Evolutionary conservation across 2,888 invertebrate genomes (phyloP).

Genomic region (Scaptodrosophila latifasciaeformis): DNA sequence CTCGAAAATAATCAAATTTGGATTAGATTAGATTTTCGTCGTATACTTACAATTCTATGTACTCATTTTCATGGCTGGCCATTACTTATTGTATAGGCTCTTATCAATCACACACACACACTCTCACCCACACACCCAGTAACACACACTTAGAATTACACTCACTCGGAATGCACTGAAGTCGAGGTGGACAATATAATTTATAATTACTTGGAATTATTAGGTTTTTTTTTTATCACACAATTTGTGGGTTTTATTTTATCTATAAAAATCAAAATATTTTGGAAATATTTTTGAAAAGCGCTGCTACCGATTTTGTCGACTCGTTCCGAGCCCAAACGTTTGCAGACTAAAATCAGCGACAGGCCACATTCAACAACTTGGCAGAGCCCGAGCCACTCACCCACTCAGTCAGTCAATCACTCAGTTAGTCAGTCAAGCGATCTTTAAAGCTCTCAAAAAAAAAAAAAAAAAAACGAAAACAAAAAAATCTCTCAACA

Average conservation of each 20-base stretch:
- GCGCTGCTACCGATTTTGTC: slow-evolving; percentile 27
- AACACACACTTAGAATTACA: background rate
- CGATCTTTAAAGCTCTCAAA: background rate
- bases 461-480: too few species aligned
- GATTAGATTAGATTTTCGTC: background rate
- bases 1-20: background rate
- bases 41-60: slow-evolving; percentile 58
- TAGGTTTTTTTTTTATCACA: slow-evolving; percentile 1
- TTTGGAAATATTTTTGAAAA: background rate
- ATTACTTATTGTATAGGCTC: slow-evolving; percentile 37
- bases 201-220: too few species aligned
- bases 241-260: background rate
- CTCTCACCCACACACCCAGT: background rate
- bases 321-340: slow-evolving; percentile 56
- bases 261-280: background rate
- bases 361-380: too few species aligned
- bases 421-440: background rate
- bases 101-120: background rate
- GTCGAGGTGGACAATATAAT: background rate
- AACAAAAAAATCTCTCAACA: background rate
- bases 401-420: too few species aligned
- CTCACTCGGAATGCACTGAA: background rate
- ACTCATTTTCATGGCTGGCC: slow-evolving; percentile 46
- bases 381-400: background rate
- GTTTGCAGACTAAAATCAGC: slow-evolving; percentile 58